Conservation (phyloP, 2,797 vertebrate genomes). For the Typhlichthys subterraneus region DNA sequence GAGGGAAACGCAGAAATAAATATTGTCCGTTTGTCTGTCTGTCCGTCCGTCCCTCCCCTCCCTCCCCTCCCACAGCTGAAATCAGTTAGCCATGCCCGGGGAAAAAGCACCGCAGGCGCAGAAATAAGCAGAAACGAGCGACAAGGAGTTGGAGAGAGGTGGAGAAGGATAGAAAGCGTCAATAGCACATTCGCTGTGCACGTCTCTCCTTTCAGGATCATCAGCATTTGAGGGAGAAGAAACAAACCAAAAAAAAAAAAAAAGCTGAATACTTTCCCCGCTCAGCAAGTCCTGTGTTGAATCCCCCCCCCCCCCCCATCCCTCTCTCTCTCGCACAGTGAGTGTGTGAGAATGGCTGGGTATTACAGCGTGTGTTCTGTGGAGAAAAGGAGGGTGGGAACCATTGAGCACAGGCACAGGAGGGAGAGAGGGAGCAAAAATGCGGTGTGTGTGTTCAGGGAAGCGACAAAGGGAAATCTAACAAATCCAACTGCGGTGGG, state of each 20-base stretch:
- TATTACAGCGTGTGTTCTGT: slow-evolving; percentile 77
- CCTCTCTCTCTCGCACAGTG: slow-evolving; percentile 63
- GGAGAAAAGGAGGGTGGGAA: slow-evolving; percentile 70
- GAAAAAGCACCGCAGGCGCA: too few species aligned
- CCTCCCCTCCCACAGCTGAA: slow-evolving; percentile 78
- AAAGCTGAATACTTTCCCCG: slow-evolving; percentile 61
- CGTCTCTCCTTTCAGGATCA: slow-evolving; percentile 63
- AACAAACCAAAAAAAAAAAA: slow-evolving; percentile 39
- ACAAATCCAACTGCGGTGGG: slow-evolving; percentile 46
- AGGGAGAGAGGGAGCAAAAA: slow-evolving; percentile 48
- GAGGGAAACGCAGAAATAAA: slow-evolving; percentile 60
- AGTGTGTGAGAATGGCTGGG: slow-evolving; percentile 84
- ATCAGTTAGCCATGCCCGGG: slow-evolving; percentile 54
- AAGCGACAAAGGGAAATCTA: slow-evolving; percentile 61
- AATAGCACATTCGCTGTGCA: slow-evolving; percentile 60
- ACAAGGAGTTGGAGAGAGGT: slow-evolving; percentile 24
- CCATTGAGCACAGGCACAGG: slow-evolving; percentile 39
- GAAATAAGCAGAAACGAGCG: slow-evolving; percentile 1
- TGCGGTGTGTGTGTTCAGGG: slow-evolving; percentile 26
- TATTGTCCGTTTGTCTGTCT: slow-evolving; percentile 46
- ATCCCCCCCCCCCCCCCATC: slow-evolving; percentile 50
- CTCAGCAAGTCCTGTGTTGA: slow-evolving; percentile 75
- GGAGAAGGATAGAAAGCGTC: slow-evolving; percentile 45
- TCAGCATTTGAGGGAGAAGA: slow-evolving; percentile 52
- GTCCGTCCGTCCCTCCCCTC: slow-evolving; percentile 27